Evolutionary conservation across 1,140 invertebrate genomes (phyloP).

Genomic region (Pectinophora gossypiella): DNA sequence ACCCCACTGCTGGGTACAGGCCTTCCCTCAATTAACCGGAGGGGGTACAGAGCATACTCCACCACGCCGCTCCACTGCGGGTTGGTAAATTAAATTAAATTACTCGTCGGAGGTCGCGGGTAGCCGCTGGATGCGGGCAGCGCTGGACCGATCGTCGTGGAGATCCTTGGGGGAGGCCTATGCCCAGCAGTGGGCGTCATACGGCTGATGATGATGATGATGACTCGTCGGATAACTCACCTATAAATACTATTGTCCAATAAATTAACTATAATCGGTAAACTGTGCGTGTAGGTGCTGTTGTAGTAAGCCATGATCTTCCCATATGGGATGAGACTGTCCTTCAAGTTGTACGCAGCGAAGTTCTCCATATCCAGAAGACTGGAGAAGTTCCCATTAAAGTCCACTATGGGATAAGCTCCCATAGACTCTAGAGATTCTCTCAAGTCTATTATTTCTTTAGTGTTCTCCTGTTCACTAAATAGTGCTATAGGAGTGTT

Average conservation of each 20-base stretch:
- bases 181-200: no score
- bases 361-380: constrained; percentile 79
- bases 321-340: constrained; percentile 70
- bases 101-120: no score
- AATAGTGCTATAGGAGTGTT: constrained; percentile 70
- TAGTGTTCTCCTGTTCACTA: constrained; percentile 55
- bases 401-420: constrained; percentile 72
- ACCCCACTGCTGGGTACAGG: no score
- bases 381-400: constrained; percentile 79
- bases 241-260: constrained; percentile 83
- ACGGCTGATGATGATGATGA: no score
- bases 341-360: constrained; percentile 79
- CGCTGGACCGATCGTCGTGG: no score
- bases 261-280: constrained; percentile 86
- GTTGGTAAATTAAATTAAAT: no score
- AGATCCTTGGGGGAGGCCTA: no score
- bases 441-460: constrained; percentile 52
- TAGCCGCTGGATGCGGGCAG: no score
- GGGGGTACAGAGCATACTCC: no score
- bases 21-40: no score
- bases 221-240: no score
- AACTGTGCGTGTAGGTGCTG: constrained; percentile 85
- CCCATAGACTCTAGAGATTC: constrained; percentile 61
- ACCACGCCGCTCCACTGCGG: no score
- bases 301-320: constrained; percentile 83